A percentile compares a stretch with the other conserved stretches of the same genome.
These are phyloP conservation scores for Cryptotermes secundus DNA, from an alignment of 1,140 invertebrate genomes.

Conservation along the genomic window DNA sequence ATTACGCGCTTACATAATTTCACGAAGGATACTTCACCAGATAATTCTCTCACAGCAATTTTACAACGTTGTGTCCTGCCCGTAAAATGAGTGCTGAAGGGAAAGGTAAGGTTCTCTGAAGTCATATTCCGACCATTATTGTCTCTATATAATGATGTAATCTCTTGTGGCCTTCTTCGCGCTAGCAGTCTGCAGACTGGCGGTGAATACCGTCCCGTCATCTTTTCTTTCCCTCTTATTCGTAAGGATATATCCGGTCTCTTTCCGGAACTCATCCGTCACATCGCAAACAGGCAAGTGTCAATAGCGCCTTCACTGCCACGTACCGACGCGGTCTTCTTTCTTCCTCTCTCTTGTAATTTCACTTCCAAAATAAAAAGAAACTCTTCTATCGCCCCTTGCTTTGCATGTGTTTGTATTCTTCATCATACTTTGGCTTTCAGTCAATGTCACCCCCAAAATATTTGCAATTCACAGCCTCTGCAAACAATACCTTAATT, in stretches of 20 bases:
- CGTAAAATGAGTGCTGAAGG: too few species aligned
- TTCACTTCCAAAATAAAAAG: background rate
- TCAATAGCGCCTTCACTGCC: background rate
- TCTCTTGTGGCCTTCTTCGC: background rate
- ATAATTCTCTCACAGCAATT: too few species aligned
- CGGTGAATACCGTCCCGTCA: background rate
- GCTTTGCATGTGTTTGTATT: constrained; percentile 17
- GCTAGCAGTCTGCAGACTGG: background rate
- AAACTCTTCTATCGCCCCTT: background rate
- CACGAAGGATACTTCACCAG: too few species aligned
- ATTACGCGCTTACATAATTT: too few species aligned
- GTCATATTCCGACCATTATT: too few species aligned
- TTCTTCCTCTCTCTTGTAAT: background rate
- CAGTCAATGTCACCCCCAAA: background rate
- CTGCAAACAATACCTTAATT: background rate
- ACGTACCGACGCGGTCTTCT: background rate
- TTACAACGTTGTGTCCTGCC: too few species aligned
- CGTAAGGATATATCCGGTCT: background rate
- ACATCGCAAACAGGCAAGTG: constrained; percentile 6
- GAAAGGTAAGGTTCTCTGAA: too few species aligned
- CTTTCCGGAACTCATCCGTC: constrained; percentile 1
- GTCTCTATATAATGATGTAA: too few species aligned
- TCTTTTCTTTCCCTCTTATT: background rate
- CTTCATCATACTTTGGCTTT: constrained; percentile 14
- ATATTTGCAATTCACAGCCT: constrained; percentile 15